A percentile compares a stretch with the other conserved stretches of the same genome.
Conservation (phyloP, 1,140 invertebrate species). For the Nasonia longicornis region DNA sequence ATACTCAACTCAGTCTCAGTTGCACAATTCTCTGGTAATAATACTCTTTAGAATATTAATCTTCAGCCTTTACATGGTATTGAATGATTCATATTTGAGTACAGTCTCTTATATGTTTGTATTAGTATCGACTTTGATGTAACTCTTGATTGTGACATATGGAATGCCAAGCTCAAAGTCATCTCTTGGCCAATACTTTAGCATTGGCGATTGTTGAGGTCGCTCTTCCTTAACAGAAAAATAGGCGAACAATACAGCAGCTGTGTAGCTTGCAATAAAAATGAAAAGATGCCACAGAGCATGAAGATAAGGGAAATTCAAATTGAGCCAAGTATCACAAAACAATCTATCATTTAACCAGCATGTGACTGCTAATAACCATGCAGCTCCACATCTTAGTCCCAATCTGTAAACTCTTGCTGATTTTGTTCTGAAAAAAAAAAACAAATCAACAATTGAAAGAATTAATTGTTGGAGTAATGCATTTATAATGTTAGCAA, state of each 20-base stretch:
- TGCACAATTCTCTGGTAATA: constrained; percentile 29
- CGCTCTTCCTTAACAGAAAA: constrained; percentile 80
- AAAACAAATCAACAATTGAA: constrained; percentile 9
- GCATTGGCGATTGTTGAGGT: constrained; percentile 76
- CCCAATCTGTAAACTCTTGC: constrained; percentile 76
- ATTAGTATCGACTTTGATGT: constrained; percentile 68
- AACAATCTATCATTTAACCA: constrained; percentile 84
- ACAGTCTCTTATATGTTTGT: constrained; percentile 64
- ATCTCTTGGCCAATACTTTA: constrained; percentile 82
- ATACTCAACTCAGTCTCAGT: constrained; percentile 41
- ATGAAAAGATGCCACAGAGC: constrained; percentile 86
- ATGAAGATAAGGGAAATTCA: constrained; percentile 85
- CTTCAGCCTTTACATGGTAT: constrained; percentile 24
- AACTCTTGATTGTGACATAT: constrained; percentile 76
- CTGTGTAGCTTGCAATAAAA: constrained; percentile 81
- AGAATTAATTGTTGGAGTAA: not conserved
- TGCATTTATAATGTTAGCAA: not conserved
- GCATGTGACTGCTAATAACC: constrained; percentile 77
- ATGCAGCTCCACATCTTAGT: constrained; percentile 75
- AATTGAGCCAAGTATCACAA: constrained; percentile 80
- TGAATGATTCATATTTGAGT: constrained; percentile 3
- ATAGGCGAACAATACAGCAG: constrained; percentile 82
- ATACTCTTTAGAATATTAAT: constrained; percentile 41
- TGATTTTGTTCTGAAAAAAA: constrained; percentile 72
- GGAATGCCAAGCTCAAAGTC: constrained; percentile 82